Base-by-base conservation (phyloP, 2,797 vertebrate genomes). In the Cirrhinus molitorella region DNA sequence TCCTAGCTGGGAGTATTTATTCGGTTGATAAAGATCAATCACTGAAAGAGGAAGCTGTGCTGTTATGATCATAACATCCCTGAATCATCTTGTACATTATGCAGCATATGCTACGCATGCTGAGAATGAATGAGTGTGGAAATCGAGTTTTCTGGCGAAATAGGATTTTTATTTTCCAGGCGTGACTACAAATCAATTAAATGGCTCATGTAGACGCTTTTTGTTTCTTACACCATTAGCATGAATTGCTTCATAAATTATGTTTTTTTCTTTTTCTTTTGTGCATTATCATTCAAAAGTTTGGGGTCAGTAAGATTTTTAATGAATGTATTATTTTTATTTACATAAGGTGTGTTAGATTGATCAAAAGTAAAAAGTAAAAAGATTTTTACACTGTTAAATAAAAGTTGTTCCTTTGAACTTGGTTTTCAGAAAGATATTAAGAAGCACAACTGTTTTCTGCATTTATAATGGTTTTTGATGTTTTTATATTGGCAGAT, bases 81-180 rank as follows among this genome's bases (percentile, higher is more conserved):
- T 67, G 23, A 75, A 68, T 83, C 65, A 47, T 83, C 16, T 71
- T 59, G 7, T 78, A 19, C 40, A 78, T 83, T 83, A 83, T 78
- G 28, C 66, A 83, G 40, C 65, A 83, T 83, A 77, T 83, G 73
- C 66, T 61, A 17, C 53, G 34, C 28, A 78, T 70, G 63, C 82
- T 78, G 82, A 78, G 65, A 78, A 61, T 61, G 53, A 78, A 57
- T 51, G 65, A 78, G 19, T 78, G 51, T 40, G 65, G 40, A 51
- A 51, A 83, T 34, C 17, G 25, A 28, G 14, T 65, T 63, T 9
- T 17, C 59, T 63, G 59, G 17, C 14, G 2, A 31, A 63, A 17
- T 21, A 23, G 51, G 40, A 77, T 68, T 83, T 76, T 83, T 77
- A 25, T 70, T 70, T 83, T 61, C 21, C 31, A 31, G 37, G 21